Evolutionary conservation across 1,140 invertebrate genomes (phyloP).

Genomic region (Drosophila truncata): DNA sequence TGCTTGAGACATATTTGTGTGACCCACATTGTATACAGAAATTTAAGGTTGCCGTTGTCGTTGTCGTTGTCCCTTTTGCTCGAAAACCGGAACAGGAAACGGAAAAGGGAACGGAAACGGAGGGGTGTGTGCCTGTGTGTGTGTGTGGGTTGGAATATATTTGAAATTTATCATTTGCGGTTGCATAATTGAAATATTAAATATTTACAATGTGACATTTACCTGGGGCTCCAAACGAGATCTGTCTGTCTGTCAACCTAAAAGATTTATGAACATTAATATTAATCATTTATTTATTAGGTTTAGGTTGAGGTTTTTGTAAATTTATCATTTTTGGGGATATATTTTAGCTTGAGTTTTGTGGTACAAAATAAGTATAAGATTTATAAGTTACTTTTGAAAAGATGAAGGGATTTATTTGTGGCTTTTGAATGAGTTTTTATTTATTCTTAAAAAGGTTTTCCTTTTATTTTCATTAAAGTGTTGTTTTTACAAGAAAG

Average conservation of each 20-base stretch:
- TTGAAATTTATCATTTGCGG: constrained; percentile 68
- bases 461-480: neutral
- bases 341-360: neutral
- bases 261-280: constrained; percentile 12
- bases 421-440: neutral
- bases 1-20: constrained; percentile 70
- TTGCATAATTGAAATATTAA: constrained; percentile 78
- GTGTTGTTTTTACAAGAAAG: neutral
- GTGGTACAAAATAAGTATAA: too few species aligned
- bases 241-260: neutral
- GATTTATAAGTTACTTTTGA: neutral
- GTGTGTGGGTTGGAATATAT: constrained; percentile 22
- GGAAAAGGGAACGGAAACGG: neutral
- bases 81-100: constrained; percentile 21
- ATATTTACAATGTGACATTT: constrained; percentile 63
- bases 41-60: constrained; percentile 22
- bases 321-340: neutral
- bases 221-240: constrained; percentile 14
- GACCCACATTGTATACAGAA: constrained; percentile 49
- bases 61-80: constrained; percentile 4
- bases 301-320: neutral
- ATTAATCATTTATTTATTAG: constrained; percentile 1
- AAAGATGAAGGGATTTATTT: neutral
- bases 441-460: neutral
- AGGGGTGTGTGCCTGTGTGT: neutral